phyloP scores from a whole-genome alignment of 2,113 vertebrate genomes.

The Nannospalax galili region DNA sequence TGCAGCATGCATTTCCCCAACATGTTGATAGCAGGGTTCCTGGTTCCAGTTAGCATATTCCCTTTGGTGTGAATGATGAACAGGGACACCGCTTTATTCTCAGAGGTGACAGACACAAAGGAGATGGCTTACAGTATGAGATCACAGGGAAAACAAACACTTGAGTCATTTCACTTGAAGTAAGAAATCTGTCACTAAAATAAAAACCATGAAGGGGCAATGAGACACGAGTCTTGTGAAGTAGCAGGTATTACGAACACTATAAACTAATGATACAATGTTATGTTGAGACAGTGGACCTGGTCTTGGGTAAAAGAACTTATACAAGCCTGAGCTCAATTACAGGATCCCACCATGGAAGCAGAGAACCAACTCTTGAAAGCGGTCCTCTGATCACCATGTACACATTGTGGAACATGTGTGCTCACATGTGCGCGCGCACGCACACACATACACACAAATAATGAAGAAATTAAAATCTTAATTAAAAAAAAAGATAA shows the following conservation, averaged over 20 bases:
- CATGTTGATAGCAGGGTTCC: fast-evolving
- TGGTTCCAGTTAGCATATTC: not conserved
- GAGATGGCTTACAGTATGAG: no score
- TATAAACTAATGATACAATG: fast-evolving
- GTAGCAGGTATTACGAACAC: not conserved
- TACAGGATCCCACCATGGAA: not conserved
- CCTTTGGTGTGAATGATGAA: not conserved
- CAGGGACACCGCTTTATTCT: no score
- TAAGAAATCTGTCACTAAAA: not conserved
- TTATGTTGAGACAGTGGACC: no score
- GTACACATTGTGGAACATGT: not conserved
- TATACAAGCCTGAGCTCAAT: not conserved
- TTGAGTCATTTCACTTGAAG: not conserved
- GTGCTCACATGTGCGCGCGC: not conserved
- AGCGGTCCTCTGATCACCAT: not conserved
- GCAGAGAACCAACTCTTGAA: not conserved
- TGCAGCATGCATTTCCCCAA: not conserved
- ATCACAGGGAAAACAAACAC: not conserved
- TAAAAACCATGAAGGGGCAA: not conserved
- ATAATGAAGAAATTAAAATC: not conserved
- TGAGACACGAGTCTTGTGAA: no score
- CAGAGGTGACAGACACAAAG: not conserved
- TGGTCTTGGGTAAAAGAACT: not conserved
- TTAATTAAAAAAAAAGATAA: not conserved
- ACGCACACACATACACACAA: no score